Evolutionary conservation across 2,113 vertebrate genomes (phyloP).

Genomic region (Hippocampus guttulatus): DNA sequence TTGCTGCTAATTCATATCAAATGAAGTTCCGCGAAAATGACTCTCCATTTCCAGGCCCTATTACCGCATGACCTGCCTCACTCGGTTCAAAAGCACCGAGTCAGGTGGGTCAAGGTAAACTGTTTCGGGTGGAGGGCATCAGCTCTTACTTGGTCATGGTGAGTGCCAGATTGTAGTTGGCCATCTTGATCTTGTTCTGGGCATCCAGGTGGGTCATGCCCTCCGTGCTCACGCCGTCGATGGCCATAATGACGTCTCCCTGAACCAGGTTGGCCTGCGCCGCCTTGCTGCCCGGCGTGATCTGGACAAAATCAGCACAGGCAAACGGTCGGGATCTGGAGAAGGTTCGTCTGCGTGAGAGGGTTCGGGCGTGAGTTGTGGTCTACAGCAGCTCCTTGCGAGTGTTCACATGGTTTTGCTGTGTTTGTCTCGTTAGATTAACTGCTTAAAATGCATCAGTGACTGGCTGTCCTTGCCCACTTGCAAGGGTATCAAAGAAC

Average conservation of each 20-base stretch:
- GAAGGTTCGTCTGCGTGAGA: too few relatives aligned
- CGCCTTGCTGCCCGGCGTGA: constrained; percentile 93
- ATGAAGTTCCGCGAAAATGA: too few relatives aligned
- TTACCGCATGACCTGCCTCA: too few relatives aligned
- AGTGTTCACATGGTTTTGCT: neutral
- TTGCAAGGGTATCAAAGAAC: too few relatives aligned
- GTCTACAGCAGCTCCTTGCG: neutral
- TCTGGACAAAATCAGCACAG: constrained; percentile 67
- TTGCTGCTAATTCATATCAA: too few relatives aligned
- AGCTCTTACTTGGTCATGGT: constrained; percentile 87
- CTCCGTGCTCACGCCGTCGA: constrained; percentile 91
- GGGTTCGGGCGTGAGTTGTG: neutral
- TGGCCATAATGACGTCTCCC: constrained; percentile 91
- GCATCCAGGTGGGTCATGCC: constrained; percentile 98
- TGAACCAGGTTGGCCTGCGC: constrained; percentile 87
- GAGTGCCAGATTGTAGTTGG: constrained; percentile 87
- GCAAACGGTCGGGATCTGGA: neutral
- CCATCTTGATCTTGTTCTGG: constrained; percentile 98
- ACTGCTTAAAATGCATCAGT: too few relatives aligned
- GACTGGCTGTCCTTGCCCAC: too few relatives aligned
- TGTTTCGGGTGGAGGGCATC: neutral
- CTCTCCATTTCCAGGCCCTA: too few relatives aligned
- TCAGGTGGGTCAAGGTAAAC: too few relatives aligned
- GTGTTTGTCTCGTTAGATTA: too few relatives aligned
- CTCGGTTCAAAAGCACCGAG: too few relatives aligned